A percentile compares a stretch with the other conserved stretches of the same genome.
phyloP scores from a whole-genome alignment of 2,888 invertebrate genomes.

The Galerucella pusilla region DNA sequence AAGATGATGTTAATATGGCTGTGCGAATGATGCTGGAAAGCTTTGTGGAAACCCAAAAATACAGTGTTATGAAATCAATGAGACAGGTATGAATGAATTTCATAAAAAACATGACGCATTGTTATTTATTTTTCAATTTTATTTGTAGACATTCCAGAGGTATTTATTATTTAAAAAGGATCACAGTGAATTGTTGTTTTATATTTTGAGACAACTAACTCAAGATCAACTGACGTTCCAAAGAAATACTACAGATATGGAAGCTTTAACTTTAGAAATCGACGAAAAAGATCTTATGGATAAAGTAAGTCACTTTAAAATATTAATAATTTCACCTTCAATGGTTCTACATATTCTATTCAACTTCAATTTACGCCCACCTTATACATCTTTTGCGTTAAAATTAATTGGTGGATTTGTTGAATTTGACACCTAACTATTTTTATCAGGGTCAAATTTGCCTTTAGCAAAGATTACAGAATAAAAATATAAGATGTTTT shows the following conservation, averaged over 20 bases:
- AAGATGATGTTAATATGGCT: conserved; percentile 97
- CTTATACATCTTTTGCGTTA: too few relatives aligned
- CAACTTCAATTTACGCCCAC: too few relatives aligned
- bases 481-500: too few relatives aligned
- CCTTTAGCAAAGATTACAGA: too few relatives aligned
- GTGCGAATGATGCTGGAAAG: conserved; percentile 97
- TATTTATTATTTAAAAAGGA: conserved; percentile 95
- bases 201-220: conserved; percentile 91
- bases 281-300: conserved; percentile 86
- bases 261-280: conserved; percentile 79
- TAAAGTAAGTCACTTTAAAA: conserved; percentile 55
- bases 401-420: too few relatives aligned
- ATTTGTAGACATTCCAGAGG: conserved; percentile 85
- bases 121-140: conserved; percentile 8
- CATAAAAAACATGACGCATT: neutral
- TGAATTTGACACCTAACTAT: too few relatives aligned
- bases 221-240: conserved; percentile 91
- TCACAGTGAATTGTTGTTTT: conserved; percentile 95
- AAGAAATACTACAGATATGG: conserved; percentile 74
- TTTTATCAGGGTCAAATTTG: too few relatives aligned
- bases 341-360: too few relatives aligned
- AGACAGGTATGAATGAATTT: conserved; percentile 72
- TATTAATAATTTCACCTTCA: neutral
- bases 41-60: conserved; percentile 99
- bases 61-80: conserved; percentile 97